These are phyloP conservation scores for Limnodromus scolopaceus DNA, from an alignment of 2,797 vertebrate species.

Conservation along the genomic window DNA sequence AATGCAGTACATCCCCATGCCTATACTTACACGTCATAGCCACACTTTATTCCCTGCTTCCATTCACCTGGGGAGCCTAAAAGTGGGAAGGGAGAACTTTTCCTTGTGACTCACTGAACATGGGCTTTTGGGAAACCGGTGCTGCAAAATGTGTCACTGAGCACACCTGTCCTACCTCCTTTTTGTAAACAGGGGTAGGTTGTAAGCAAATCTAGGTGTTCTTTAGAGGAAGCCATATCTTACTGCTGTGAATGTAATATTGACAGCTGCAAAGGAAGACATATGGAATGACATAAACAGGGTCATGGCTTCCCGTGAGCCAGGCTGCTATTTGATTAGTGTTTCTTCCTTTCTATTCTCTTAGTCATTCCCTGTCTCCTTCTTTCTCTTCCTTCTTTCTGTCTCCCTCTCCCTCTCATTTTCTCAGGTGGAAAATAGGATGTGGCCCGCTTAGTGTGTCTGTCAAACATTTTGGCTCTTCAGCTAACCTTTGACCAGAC, in stretches of 20 bases:
- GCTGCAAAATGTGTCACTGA: background rate
- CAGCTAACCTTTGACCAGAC: constrained; percentile 39
- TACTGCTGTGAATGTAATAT: background rate
- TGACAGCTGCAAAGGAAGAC: background rate
- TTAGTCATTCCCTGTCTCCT: background rate
- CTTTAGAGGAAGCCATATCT: background rate
- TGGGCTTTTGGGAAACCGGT: background rate
- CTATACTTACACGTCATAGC: background rate
- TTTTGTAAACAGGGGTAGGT: background rate
- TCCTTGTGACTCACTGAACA: background rate
- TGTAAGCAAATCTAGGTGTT: background rate
- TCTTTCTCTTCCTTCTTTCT: background rate
- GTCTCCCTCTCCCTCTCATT: background rate
- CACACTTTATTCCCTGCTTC: background rate
- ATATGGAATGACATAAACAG: background rate
- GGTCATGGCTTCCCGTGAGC: background rate
- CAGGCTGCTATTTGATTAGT: background rate
- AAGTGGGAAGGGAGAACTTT: background rate
- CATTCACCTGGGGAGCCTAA: background rate
- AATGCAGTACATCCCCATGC: rapidly evolving
- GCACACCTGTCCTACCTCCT: rapidly evolving
- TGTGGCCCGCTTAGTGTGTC: background rate
- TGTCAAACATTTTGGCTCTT: constrained; percentile 50
- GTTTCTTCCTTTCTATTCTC: background rate
- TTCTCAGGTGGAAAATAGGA: constrained; percentile 43